Conservation (phyloP, 2,888 invertebrate genomes). For the Sclerodermus sp. region DNA sequence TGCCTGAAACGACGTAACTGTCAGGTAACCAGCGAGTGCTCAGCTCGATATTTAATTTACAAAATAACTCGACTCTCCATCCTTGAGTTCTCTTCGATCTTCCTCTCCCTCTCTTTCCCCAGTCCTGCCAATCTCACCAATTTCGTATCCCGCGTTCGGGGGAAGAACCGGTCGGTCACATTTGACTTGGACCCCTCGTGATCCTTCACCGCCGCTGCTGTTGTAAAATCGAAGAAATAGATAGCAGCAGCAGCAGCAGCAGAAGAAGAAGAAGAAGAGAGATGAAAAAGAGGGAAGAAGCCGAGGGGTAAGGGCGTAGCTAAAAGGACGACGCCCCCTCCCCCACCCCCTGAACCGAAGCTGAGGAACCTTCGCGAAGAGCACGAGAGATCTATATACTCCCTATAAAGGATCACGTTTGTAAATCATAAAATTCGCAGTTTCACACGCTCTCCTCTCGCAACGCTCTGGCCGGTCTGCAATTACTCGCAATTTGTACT, state of each 20-base stretch:
- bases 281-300: conserved; percentile 6
- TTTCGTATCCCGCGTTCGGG: no score
- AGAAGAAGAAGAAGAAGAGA: not conserved
- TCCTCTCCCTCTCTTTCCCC: not conserved
- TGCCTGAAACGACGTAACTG: no score
- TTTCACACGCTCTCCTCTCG: conserved; percentile 43
- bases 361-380: no score
- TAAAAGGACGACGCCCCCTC: conserved; percentile 1
- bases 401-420: conserved; percentile 37
- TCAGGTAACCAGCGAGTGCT: no score
- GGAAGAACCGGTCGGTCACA: no score
- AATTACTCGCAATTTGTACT: conserved; percentile 51
- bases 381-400: no score
- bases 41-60: no score
- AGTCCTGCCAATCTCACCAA: no score
- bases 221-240: conserved; percentile 4
- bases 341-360: no score
- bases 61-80: not conserved
- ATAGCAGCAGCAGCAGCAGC: no score
- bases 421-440: conserved; percentile 48
- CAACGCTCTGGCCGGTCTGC: conserved; percentile 21
- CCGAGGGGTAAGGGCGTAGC: not conserved
- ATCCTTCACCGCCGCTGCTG: conserved; percentile 2
- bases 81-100: not conserved
- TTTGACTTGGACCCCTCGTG: conserved; percentile 10